phyloP scores from a whole-genome alignment of 1,140 invertebrate genomes.

The Drosophila prosaltans region DNA sequence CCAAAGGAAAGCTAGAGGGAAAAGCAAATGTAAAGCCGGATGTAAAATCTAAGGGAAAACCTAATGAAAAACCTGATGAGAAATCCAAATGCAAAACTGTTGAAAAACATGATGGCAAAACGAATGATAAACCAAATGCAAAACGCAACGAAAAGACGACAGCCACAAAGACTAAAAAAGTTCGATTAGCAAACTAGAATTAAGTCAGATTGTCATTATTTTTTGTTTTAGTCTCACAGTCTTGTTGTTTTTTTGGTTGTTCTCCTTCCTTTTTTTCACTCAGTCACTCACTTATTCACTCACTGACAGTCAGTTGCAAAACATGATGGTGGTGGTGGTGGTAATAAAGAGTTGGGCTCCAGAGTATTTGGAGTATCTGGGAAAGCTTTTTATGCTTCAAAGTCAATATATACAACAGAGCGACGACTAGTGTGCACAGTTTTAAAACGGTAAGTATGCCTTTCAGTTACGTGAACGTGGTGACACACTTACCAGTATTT shows the following conservation, averaged over 20 bases:
- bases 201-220: constrained; percentile 40
- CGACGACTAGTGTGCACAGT: constrained; percentile 71
- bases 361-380: constrained; percentile 71
- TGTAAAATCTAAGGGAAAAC: too few species aligned
- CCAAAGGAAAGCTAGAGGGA: too few species aligned
- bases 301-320: constrained; percentile 14
- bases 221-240: constrained; percentile 24
- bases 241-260: constrained; percentile 32
- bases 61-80: too few species aligned
- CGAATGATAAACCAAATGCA: constrained; percentile 4
- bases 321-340: constrained; percentile 3
- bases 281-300: neutral
- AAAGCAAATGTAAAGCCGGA: too few species aligned
- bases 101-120: neutral
- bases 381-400: constrained; percentile 79
- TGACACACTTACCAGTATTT: constrained; percentile 38
- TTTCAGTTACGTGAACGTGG: constrained; percentile 69
- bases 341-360: constrained; percentile 68
- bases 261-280: neutral
- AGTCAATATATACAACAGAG: constrained; percentile 64
- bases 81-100: too few species aligned
- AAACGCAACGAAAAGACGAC: neutral
- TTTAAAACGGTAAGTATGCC: constrained; percentile 76
- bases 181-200: constrained; percentile 36
- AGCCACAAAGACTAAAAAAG: constrained; percentile 21